Base-by-base conservation (phyloP, 37 sponge, comb jelly and placozoan species). In the Geodia barretti region DNA sequence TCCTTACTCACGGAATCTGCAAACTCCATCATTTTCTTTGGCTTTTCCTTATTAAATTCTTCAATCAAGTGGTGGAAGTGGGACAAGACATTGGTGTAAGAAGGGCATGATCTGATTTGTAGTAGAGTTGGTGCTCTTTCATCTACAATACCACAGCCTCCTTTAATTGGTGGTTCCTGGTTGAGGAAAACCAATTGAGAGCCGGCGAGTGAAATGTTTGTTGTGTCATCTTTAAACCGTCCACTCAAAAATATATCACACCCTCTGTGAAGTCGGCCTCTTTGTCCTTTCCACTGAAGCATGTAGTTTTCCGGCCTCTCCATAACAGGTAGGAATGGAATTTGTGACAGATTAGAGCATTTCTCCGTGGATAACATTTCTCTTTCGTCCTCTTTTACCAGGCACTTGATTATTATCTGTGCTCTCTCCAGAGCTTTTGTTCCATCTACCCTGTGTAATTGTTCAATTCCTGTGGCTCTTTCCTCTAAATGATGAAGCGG, bases 311-410 rank as follows among this genome's bases (percentile, higher is more conserved):
- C 20, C 30, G 84, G 84, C 1, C 0, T 54, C 33, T 33, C 67
- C 60, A 84, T 67, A 11, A 76, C 77, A 60, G 84, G 84, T 1
- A 84, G 39, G 29, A 74, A 76, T 4, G 77, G 30, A 19, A 76
- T 71, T 0, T 29, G 33, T 20, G 30, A 8, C 40, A 83, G 19
- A n/a, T 32, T 34, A 14, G 54, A 17, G 11, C 30, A 38, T 14
- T 19, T 34, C 14, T 47, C 36, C 5, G 34, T 1, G 64, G 24
- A 37, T 17, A 29, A 40, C 9, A 20, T 72, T 72, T 38, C 25
- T 19, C n/a, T 19, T n/a, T 38, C 23, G 39, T 29, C 40, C 17
- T 72, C n/a, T 39, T 37, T 38, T 1, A 35, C 5, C 4, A 77
- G 31, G 32, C 86, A 78, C 14, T 72, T 21, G 0, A 86, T 11